These are phyloP conservation scores for Henricia sp. DNA, from an alignment of 53 echinoderm and acorn worm species.

Conservation along the genomic window DNA sequence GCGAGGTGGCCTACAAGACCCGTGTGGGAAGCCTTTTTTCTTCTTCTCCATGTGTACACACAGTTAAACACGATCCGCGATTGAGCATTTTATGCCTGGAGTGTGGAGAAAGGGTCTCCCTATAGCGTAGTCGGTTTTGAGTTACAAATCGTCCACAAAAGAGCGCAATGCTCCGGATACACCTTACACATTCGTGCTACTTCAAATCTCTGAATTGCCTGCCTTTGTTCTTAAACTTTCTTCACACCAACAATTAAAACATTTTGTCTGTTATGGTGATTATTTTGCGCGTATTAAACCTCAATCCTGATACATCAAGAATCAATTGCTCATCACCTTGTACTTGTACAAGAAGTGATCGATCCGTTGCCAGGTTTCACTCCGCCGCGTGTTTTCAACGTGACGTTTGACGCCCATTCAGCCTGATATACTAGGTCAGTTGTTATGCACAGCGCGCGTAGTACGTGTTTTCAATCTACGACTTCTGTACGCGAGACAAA, in stretches of 20 bases:
- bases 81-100: neutral
- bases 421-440: neutral
- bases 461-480: neutral
- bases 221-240: too few species aligned
- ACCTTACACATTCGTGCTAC: too few species aligned
- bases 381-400: neutral
- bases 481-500: constrained; percentile 8
- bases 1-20: neutral
- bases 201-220: too few species aligned
- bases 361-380: too few species aligned
- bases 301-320: too few species aligned
- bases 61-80: neutral
- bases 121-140: neutral
- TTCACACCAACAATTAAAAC: too few species aligned
- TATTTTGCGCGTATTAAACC: too few species aligned
- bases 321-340: too few species aligned
- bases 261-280: too few species aligned
- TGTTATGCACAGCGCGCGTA: neutral
- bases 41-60: constrained; percentile 1
- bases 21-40: neutral
- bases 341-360: too few species aligned
- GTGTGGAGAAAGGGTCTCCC: neutral
- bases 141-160: constrained; percentile 7
- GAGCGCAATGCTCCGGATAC: neutral
- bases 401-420: neutral